phyloP scores from a whole-genome alignment of 2,888 invertebrate species.

The Mythimna vitellina region DNA sequence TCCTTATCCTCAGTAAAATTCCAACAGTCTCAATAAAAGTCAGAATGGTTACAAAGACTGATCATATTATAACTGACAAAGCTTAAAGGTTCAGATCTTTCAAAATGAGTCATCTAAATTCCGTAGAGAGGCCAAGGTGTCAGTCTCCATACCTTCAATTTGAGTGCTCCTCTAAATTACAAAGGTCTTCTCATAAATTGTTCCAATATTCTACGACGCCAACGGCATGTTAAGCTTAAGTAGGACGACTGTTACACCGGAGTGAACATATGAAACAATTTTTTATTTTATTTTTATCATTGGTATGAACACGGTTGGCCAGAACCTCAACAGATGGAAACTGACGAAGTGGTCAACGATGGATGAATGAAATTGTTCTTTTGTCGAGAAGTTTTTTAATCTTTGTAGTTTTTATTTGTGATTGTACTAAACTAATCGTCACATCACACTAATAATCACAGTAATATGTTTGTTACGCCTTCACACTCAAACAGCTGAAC shows the following conservation, averaged over 20 bases:
- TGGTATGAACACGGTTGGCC: too few species aligned
- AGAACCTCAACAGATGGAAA: too few species aligned
- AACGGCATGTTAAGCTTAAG: conserved; percentile 85
- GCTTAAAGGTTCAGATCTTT: conserved; percentile 47
- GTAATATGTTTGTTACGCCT: too few species aligned
- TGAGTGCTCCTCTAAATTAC: conserved; percentile 88
- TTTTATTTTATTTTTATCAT: too few species aligned
- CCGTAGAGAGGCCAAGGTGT: conserved; percentile 77
- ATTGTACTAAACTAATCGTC: too few species aligned
- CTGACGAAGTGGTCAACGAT: too few species aligned
- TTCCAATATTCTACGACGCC: conserved; percentile 88
- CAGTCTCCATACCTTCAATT: conserved; percentile 87
- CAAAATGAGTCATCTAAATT: conserved; percentile 81
- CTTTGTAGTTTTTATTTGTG: too few species aligned
- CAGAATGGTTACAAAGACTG: conserved; percentile 39
- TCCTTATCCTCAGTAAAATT: conserved; percentile 15
- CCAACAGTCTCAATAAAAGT: conserved; percentile 30
- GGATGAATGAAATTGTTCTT: too few species aligned
- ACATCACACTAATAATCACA: too few species aligned
- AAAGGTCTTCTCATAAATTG: conserved; percentile 89
- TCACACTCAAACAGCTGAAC: too few species aligned
- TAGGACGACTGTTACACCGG: conserved; percentile 74
- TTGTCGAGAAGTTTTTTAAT: too few species aligned
- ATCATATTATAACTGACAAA: conserved; percentile 54
- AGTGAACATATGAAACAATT: not conserved